These are phyloP conservation scores for Adelphocoris suturalis DNA, from an alignment of 2,888 invertebrate species.

Conservation along the genomic window DNA sequence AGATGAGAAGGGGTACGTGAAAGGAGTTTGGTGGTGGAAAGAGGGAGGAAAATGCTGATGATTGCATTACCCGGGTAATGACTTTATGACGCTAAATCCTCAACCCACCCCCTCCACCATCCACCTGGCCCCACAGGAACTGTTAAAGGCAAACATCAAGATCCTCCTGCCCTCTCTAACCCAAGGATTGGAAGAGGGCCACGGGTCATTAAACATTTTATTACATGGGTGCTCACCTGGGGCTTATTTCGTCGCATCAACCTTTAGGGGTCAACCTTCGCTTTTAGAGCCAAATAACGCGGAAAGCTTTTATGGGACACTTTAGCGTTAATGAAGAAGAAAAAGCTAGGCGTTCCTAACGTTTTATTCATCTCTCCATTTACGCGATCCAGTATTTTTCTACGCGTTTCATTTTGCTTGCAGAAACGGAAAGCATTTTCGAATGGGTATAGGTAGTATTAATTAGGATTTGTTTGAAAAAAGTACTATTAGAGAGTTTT, in stretches of 20 bases:
- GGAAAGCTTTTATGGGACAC: conserved; percentile 57
- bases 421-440: not conserved
- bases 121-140: conserved; percentile 41
- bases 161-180: conserved; percentile 54
- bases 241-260: conserved; percentile 62
- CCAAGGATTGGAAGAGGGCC: conserved; percentile 53
- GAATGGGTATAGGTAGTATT: too few relatives aligned
- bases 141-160: conserved; percentile 67
- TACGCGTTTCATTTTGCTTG: not conserved
- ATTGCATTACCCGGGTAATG: conserved; percentile 68
- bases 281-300: conserved; percentile 58
- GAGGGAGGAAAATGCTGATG: conserved; percentile 59
- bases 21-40: conserved; percentile 16
- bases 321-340: conserved; percentile 48
- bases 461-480: too few relatives aligned
- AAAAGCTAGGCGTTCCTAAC: not conserved
- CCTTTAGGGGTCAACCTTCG: conserved; percentile 60
- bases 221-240: conserved; percentile 69
- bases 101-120: conserved; percentile 13
- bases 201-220: conserved; percentile 71
- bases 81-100: conserved; percentile 64
- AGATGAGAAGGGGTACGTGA: conserved; percentile 26
- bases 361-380: conserved; percentile 23
- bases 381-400: not conserved
- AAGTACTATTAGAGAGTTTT: too few relatives aligned